phyloP scores from a whole-genome alignment of 2,888 invertebrate species.

The Synanthedon tipuliformis region DNA sequence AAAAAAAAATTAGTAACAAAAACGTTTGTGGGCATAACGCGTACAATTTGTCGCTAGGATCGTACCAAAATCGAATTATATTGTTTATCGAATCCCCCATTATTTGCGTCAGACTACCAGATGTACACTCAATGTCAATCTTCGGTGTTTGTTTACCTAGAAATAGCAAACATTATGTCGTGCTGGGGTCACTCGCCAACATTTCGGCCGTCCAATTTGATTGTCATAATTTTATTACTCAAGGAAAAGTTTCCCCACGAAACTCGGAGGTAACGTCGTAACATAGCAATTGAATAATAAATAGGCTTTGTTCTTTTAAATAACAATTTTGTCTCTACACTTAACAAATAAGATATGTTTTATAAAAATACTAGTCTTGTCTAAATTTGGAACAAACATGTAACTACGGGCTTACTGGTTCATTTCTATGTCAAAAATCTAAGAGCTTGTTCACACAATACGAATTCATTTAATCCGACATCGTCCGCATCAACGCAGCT shows the following conservation, averaged over 20 bases:
- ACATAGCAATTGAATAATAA: constrained; percentile 2
- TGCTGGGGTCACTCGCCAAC: constrained; percentile 51
- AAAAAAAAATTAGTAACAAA: not conserved
- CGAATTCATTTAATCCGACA: too few species aligned
- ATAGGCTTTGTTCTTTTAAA: not conserved
- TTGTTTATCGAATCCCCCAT: constrained; percentile 57
- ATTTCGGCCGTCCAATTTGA: constrained; percentile 51
- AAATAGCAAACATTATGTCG: constrained; percentile 56
- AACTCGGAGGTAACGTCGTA: constrained; percentile 22
- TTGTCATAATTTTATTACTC: constrained; percentile 52
- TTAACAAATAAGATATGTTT: too few species aligned
- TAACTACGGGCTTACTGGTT: too few species aligned
- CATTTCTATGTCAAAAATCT: too few species aligned
- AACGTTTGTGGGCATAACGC: not conserved
- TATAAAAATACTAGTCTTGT: too few species aligned
- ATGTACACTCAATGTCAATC: constrained; percentile 68
- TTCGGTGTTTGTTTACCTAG: constrained; percentile 63
- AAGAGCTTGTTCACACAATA: too few species aligned
- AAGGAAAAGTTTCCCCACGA: constrained; percentile 5
- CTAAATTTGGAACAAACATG: too few species aligned
- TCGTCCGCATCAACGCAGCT: too few species aligned
- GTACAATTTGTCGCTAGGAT: constrained; percentile 44
- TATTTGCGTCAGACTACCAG: constrained; percentile 65
- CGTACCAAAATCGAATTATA: constrained; percentile 60
- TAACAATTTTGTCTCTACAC: too few species aligned